Evolutionary conservation across 2,888 invertebrate genomes (phyloP).

Genomic region (Linyphia triangularis): DNA sequence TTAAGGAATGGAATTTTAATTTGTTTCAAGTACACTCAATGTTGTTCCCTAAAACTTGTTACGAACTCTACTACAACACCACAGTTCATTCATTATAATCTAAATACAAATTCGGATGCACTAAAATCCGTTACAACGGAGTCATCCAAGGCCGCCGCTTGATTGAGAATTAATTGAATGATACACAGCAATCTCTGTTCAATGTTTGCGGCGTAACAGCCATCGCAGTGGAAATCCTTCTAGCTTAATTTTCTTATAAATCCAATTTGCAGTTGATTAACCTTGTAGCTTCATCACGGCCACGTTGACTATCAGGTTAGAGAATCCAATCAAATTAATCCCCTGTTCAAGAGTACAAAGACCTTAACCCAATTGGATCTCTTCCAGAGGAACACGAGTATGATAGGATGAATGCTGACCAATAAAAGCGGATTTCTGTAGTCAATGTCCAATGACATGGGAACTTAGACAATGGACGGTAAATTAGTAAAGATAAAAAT

Average conservation of each 20-base stretch:
- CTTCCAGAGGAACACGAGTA: not conserved
- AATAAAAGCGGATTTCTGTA: not conserved
- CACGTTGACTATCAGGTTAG: not conserved
- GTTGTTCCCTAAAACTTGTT: too few species aligned
- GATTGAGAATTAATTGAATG: not conserved
- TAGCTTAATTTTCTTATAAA: not conserved
- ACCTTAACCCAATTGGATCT: constrained; percentile 43
- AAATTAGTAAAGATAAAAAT: too few species aligned
- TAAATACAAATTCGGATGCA: too few species aligned
- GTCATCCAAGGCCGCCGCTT: too few species aligned
- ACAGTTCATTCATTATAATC: too few species aligned
- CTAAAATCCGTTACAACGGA: too few species aligned
- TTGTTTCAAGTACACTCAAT: too few species aligned
- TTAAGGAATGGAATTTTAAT: too few species aligned
- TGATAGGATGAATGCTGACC: not conserved
- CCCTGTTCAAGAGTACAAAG: not conserved
- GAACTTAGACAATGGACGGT: not conserved
- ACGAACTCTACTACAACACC: too few species aligned
- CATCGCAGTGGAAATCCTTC: not conserved
- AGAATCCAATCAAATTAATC: constrained; percentile 5
- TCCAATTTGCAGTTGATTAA: not conserved
- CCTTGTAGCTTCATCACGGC: not conserved
- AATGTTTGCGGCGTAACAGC: not conserved
- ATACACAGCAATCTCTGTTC: not conserved
- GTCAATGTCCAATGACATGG: not conserved